phyloP scores from a whole-genome alignment of 2,888 invertebrate genomes.

The Hypomecis punctinalis region DNA sequence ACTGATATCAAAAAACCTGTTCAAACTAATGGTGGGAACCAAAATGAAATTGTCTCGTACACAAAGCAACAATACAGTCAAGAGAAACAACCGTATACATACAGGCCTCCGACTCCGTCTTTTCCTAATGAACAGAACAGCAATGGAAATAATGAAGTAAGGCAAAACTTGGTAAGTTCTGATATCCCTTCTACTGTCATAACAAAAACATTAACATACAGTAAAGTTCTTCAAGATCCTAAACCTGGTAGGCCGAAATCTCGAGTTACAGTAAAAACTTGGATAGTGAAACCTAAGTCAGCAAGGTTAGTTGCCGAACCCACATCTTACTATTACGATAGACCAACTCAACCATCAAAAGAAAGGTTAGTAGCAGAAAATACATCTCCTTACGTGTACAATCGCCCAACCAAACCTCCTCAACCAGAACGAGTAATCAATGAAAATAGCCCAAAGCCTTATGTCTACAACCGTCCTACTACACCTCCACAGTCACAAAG shows the following conservation, averaged over 20 bases:
- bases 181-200: conserved; percentile 65
- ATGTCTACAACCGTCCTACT: conserved; percentile 53
- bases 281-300: conserved; percentile 76
- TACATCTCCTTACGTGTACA: conserved; percentile 62
- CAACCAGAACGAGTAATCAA: conserved; percentile 47
- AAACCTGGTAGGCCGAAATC: conserved; percentile 70
- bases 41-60: conserved; percentile 53
- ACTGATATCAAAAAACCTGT: conserved; percentile 52
- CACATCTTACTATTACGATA: conserved; percentile 63
- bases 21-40: conserved; percentile 53
- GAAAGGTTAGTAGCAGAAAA: conserved; percentile 53
- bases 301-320: conserved; percentile 62
- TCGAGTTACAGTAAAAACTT: conserved; percentile 75
- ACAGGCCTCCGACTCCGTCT: conserved; percentile 55
- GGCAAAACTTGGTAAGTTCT: conserved; percentile 76
- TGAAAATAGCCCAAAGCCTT: conserved; percentile 49
- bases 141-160: conserved; percentile 58
- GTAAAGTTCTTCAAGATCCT: conserved; percentile 65
- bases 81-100: conserved; percentile 59
- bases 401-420: conserved; percentile 53
- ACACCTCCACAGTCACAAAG: conserved; percentile 35
- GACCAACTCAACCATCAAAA: conserved; percentile 55
- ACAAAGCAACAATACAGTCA: conserved; percentile 61
- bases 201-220: conserved; percentile 72
- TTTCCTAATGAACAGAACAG: conserved; percentile 54